phyloP scores from a whole-genome alignment of 2,797 vertebrate species.

The Pterois miles region DNA sequence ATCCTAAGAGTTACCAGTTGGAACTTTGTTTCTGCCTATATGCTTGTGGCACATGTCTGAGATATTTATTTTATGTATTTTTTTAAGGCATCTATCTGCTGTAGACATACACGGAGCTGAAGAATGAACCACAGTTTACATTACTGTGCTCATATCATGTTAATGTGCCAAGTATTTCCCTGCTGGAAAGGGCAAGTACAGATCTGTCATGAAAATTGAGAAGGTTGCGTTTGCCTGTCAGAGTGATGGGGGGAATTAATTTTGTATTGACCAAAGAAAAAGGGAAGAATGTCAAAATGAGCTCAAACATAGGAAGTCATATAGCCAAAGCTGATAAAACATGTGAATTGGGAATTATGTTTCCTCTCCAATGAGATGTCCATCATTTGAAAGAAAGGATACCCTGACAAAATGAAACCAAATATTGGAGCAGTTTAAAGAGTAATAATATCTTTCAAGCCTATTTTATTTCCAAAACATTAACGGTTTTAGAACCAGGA shows the following conservation, averaged over 20 bases:
- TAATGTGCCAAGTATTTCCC: constrained; percentile 23
- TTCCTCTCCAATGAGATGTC: neutral
- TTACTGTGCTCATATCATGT: constrained; percentile 15
- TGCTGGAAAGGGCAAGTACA: constrained; percentile 23
- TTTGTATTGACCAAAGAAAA: constrained; percentile 69
- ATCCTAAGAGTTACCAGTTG: neutral
- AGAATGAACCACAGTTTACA: neutral
- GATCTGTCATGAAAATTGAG: constrained; percentile 38
- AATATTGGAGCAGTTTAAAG: neutral
- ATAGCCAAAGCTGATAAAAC: constrained; percentile 13
- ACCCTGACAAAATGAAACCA: neutral
- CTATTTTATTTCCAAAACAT: neutral
- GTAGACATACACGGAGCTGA: neutral
- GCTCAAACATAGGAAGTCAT: constrained; percentile 24
- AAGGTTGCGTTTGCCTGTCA: constrained; percentile 31
- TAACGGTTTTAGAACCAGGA: neutral
- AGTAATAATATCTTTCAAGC: neutral
- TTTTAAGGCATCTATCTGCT: neutral
- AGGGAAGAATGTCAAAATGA: constrained; percentile 64
- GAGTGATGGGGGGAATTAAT: constrained; percentile 69
- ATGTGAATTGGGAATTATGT: neutral
- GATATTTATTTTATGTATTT: neutral
- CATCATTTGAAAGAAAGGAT: neutral
- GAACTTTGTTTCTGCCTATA: neutral
- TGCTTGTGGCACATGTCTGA: too few species aligned